These are phyloP conservation scores for Dioctria rufipes DNA, from an alignment of 2,888 invertebrate species.

Conservation along the genomic window DNA sequence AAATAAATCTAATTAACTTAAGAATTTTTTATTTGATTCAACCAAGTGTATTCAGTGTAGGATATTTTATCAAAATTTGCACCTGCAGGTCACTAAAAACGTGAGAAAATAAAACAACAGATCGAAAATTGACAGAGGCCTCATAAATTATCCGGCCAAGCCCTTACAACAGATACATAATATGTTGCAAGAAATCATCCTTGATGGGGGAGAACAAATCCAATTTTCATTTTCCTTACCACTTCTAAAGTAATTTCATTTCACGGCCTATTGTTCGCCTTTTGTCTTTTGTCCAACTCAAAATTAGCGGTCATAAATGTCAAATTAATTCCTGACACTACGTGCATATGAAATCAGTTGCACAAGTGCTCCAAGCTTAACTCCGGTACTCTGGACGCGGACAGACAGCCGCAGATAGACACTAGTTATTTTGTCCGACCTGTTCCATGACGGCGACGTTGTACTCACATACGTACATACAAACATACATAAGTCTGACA, in stretches of 20 bases:
- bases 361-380: constrained; percentile 30
- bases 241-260: neutral
- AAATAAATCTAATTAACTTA: too few species aligned
- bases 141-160: neutral
- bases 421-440: neutral
- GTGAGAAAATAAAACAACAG: neutral
- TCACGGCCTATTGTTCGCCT: constrained; percentile 29
- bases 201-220: neutral
- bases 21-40: too few species aligned
- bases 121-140: neutral
- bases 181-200: neutral
- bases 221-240: neutral
- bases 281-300: constrained; percentile 25
- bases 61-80: neutral
- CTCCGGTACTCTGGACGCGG: neutral
- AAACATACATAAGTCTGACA: constrained; percentile 1
- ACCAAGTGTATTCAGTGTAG: too few species aligned
- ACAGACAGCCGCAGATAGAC: constrained; percentile 1
- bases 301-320: constrained; percentile 52
- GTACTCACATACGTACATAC: neutral
- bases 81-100: neutral
- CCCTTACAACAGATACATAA: neutral
- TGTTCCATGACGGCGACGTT: neutral
- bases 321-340: constrained; percentile 48
- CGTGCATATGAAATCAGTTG: constrained; percentile 42